Evolutionary conservation across 64 coral and sea anemone genomes (phyloP).

Genomic region (Porites australiensis): DNA sequence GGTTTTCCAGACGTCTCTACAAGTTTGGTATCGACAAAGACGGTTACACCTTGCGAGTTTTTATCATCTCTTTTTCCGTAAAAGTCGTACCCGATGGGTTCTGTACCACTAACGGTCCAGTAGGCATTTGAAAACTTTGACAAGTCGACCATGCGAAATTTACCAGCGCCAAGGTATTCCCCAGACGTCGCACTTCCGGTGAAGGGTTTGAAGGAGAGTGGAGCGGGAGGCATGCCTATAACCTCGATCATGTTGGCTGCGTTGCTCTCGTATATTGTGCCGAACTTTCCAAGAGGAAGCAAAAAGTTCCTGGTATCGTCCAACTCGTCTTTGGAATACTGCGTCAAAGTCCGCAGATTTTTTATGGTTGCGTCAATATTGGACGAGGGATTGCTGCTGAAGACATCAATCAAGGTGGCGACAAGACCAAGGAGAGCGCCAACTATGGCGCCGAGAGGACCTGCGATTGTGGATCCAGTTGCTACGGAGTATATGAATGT

Average conservation of each 20-base stretch:
- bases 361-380: constrained; percentile 21
- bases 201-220: constrained; percentile 21
- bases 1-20: constrained; percentile 19
- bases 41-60: constrained; percentile 23
- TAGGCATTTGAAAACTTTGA: constrained; percentile 26
- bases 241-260: constrained; percentile 36
- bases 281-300: neutral
- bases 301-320: constrained; percentile 14
- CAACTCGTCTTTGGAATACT: constrained; percentile 14
- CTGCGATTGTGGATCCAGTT: constrained; percentile 15
- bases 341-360: constrained; percentile 1
- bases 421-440: constrained; percentile 29
- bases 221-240: constrained; percentile 3
- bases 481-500: constrained; percentile 22
- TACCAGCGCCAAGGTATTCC: constrained; percentile 8
- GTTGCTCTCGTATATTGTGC: constrained; percentile 16
- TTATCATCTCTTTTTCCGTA: constrained; percentile 22
- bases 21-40: constrained; percentile 38
- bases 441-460: constrained; percentile 12
- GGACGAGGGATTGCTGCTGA: constrained; percentile 13
- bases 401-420: constrained; percentile 29
- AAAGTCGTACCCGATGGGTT: constrained; percentile 32
- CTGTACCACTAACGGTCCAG: constrained; percentile 4
- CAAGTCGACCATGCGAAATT: constrained; percentile 22
- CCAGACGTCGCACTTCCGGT: neutral